A percentile compares a stretch with the other conserved stretches of the same genome.
phyloP scores from a whole-genome alignment of 2,113 vertebrate species.

The Pitta sordida region DNA sequence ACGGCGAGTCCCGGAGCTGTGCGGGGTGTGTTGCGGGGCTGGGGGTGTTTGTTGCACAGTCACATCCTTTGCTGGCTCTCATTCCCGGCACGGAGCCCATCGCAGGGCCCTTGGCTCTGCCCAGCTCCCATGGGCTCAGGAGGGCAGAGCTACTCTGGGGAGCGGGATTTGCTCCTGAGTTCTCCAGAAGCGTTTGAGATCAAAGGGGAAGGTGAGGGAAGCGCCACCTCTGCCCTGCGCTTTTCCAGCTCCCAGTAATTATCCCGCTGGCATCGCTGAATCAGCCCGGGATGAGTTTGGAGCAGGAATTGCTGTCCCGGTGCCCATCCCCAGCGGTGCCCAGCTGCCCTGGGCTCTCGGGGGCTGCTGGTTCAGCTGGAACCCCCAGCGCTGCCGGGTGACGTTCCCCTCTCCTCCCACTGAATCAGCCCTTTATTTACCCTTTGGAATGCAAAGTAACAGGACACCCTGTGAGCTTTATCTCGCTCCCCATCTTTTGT shows the following conservation, averaged over 20 bases:
- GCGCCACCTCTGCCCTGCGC: background rate
- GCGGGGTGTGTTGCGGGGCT: background rate
- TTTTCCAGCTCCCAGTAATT: background rate
- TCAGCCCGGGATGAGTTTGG: background rate
- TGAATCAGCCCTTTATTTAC: slow-evolving; percentile 60
- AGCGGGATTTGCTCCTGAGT: background rate
- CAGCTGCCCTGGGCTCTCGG: background rate
- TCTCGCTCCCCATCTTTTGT: slow-evolving; percentile 16
- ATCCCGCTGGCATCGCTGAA: background rate
- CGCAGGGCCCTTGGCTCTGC: background rate
- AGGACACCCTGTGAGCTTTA: slow-evolving; percentile 26
- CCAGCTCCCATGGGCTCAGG: background rate
- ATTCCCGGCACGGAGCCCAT: background rate
- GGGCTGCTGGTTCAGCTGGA: background rate
- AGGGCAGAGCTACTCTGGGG: background rate
- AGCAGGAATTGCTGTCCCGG: background rate
- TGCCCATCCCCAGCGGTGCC: background rate
- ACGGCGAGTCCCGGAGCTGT: background rate
- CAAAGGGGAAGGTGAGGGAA: background rate
- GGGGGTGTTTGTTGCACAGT: background rate
- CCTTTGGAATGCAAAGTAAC: slow-evolving; percentile 54
- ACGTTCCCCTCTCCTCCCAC: slow-evolving; percentile 44
- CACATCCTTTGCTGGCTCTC: background rate
- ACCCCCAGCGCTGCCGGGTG: background rate
- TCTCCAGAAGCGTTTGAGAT: background rate